These are phyloP conservation scores for Parauchenoglanis ngamensis DNA, from an alignment of 2,797 vertebrate species.

Conservation along the genomic window DNA sequence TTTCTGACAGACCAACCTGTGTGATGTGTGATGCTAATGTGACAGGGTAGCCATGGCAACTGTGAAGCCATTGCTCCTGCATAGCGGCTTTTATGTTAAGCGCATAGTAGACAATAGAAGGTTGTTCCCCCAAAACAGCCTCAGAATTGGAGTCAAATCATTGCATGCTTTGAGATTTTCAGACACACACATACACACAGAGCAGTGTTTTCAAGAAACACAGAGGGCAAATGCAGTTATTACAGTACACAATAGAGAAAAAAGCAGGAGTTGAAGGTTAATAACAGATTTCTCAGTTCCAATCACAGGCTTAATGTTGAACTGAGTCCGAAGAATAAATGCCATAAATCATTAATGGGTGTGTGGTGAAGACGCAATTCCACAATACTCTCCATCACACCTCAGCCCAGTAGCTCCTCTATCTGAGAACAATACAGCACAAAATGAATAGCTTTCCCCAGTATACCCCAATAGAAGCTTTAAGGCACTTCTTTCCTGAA, in stretches of 20 bases:
- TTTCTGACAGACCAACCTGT: slow-evolving; percentile 51
- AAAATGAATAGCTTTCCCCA: slow-evolving; percentile 65
- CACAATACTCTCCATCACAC: slow-evolving; percentile 40
- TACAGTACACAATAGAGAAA: slow-evolving; percentile 49
- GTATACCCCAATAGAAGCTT: neutral
- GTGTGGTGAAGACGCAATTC: slow-evolving; percentile 11
- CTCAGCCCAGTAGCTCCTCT: slow-evolving; percentile 26
- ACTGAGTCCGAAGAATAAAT: slow-evolving; percentile 57
- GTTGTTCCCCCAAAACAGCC: slow-evolving; percentile 25
- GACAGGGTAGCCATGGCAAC: slow-evolving; percentile 73
- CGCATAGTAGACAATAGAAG: slow-evolving; percentile 26
- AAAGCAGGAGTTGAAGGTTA: slow-evolving; percentile 50
- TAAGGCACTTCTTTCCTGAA: slow-evolving; percentile 5
- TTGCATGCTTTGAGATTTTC: slow-evolving; percentile 34
- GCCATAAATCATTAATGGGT: slow-evolving; percentile 57
- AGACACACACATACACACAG: neutral
- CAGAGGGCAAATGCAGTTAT: slow-evolving; percentile 42
- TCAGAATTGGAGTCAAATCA: slow-evolving; percentile 45
- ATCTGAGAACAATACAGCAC: slow-evolving; percentile 54
- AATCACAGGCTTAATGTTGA: slow-evolving; percentile 51
- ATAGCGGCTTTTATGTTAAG: slow-evolving; percentile 67
- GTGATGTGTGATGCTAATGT: slow-evolving; percentile 10
- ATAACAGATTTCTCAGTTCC: slow-evolving; percentile 53
- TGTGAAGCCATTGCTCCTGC: slow-evolving; percentile 40
- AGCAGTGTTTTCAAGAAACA: slow-evolving; percentile 22